phyloP scores from a whole-genome alignment of 2,113 vertebrate genomes.

The Sebastes fasciatus region DNA sequence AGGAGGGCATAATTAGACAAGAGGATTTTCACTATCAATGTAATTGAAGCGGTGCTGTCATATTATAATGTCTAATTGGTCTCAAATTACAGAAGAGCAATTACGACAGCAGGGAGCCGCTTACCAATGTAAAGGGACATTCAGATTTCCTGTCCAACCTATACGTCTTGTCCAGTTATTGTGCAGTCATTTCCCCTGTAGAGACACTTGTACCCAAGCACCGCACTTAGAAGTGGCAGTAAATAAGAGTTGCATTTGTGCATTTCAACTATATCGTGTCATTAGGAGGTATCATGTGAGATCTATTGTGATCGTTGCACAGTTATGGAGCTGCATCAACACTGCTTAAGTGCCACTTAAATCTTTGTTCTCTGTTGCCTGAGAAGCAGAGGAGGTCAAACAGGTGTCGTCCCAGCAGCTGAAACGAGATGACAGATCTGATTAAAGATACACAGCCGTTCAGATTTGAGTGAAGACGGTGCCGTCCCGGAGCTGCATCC shows the following conservation, averaged over 20 bases:
- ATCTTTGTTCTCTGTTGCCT: slow-evolving; percentile 40
- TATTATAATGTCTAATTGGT: slow-evolving; percentile 75
- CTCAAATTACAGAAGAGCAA: slow-evolving; percentile 65
- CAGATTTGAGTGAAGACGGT: slow-evolving; percentile 44
- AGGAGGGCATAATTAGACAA: slow-evolving; percentile 75
- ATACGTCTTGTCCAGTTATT: slow-evolving; percentile 20
- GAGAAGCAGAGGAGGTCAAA: slow-evolving; percentile 43
- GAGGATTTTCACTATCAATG: slow-evolving; percentile 62
- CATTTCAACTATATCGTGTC: slow-evolving; percentile 16
- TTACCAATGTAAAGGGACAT: slow-evolving; percentile 66
- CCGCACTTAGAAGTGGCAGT: slow-evolving; percentile 4
- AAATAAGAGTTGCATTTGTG: slow-evolving; percentile 14
- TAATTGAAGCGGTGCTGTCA: slow-evolving; percentile 75
- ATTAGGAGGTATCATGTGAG: slow-evolving; percentile 2
- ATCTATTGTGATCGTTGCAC: slow-evolving; percentile 7
- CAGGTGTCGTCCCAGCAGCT: slow-evolving; percentile 31
- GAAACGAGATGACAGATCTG: slow-evolving; percentile 58
- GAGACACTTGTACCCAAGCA: slow-evolving; percentile 5
- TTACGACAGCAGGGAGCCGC: slow-evolving; percentile 46
- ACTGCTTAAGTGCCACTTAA: slow-evolving; percentile 21
- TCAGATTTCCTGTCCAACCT: slow-evolving; percentile 45
- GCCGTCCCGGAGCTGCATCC: slow-evolving; percentile 16
- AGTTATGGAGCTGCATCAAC: not conserved
- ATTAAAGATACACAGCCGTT: slow-evolving; percentile 51
- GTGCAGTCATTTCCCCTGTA: slow-evolving; percentile 15